Base-by-base conservation (phyloP, 1,140 invertebrate genomes). In the Eumaeus atala region DNA sequence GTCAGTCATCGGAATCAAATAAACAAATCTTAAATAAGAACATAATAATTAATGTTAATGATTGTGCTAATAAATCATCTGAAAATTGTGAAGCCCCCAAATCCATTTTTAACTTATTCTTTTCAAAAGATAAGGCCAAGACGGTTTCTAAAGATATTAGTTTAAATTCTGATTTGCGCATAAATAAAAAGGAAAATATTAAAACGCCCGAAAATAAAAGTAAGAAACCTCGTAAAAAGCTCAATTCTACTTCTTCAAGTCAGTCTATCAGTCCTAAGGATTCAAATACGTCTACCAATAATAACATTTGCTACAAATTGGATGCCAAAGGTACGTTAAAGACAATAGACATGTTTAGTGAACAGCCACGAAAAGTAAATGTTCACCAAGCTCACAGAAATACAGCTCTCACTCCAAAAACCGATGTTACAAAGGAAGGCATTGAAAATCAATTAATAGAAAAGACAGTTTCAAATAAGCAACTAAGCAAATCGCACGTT, bases 321-420 rank as follows among this genome's bases (percentile, higher is more conserved):
- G 78, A 84, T 11, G 7, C 52, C 49, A 84, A 82, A 66, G 64
- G 12, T 54, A 76, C 74, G 54, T 67, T 85, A 44, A 81, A 79
- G 62, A 62, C 75, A 34, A 77, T 87, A 56, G 79, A 85, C 58
- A 83, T 87, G 73, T 87, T 87, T 72, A 57, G 60, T 36, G 72
- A 78, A 62, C 65, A 76, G 42, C 68, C 77, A 49, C 64, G 68
- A 58, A 87, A 84, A 65, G 16, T 60, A 1, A 67, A 34, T 60
- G 33, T 72, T 52, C 80, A 85, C 62, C 78, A 82, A 48, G 70
- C 84, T 48, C 74, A 77, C 60, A 75, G 84, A 71, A 85, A 85
- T 56, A 81, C 82, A 12, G 67, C 77, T 49, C 37, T 64, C 12
- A 51, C 61, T 18, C 51, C 59, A 56, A 52, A 33, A 54, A 52